Base-by-base conservation (phyloP, 2,797 vertebrate genomes). In the Tadarida brasiliensis region DNA sequence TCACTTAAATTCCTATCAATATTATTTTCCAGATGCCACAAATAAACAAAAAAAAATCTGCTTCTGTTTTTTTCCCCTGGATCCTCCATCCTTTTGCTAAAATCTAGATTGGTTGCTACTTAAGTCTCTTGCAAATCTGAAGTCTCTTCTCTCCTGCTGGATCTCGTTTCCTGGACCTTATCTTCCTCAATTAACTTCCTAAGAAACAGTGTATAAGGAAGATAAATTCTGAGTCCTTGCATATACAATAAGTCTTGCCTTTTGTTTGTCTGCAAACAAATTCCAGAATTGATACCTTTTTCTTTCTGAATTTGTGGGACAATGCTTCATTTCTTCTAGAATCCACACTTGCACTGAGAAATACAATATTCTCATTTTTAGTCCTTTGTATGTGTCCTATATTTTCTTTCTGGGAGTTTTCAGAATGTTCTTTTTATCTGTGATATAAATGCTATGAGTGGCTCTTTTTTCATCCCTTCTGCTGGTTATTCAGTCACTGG, bases 261-360 rank as follows among this genome's bases (percentile, higher is more conserved):
- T 74, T 82, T 44, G 54, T 57, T 67, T 77, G 2, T 92, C 73
- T 88, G 7, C 33, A 80, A 28, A 51, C 30, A 88, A 70, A 91
- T 91, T 78, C 35, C n/a, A 77, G n/a, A 65, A 89, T 14, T 56
- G 16, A 56, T 3, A 87, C 57, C 11, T 26, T 59, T 54, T 63
- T 78, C 63, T 67, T n/a, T 89, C 35, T 84, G 6, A 91, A 80
- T 85, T 80, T 76, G 10, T 24, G 54, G 22, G 26, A 2, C 9
- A 90, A 26, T 70, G n/a, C 15, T 94, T 89, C 39, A 86, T 65
- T 91, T 83, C 86, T 92, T 90, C 82, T 78, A 90, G 73, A 94
- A 95, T 80, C 39, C 63, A 96, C 47, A 94, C 84, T 0, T 92
- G 5, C 44, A 84, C 0, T 68, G 35, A 89, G 26, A 96, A 85